These are phyloP conservation scores for Odontocolon sp. DNA, from an alignment of 2,888 invertebrate genomes.

Conservation along the genomic window DNA sequence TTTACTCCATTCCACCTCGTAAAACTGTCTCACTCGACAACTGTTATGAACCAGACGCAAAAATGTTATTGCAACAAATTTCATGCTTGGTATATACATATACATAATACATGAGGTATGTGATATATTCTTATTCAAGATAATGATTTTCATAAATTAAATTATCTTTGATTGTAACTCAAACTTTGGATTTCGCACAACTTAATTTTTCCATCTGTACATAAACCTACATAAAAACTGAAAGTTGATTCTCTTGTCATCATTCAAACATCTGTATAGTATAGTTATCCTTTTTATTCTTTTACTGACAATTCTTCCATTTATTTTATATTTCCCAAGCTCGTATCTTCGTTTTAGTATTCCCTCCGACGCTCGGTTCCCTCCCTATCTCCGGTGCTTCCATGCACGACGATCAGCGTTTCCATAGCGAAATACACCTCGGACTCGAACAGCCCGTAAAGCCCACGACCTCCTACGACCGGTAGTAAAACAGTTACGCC, in stretches of 20 bases:
- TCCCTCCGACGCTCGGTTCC: background rate
- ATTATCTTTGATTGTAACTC: too few species aligned
- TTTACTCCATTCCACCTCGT: background rate
- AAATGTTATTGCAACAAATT: too few species aligned
- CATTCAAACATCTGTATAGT: background rate
- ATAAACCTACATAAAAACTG: too few species aligned
- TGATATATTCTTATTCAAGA: too few species aligned
- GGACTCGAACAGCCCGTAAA: constrained; percentile 41
- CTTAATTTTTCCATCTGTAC: too few species aligned
- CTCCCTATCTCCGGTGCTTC: background rate
- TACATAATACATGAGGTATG: too few species aligned
- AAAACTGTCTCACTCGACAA: background rate
- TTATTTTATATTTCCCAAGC: constrained; percentile 5
- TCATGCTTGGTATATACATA: too few species aligned
- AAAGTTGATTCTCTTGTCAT: background rate
- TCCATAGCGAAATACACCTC: background rate
- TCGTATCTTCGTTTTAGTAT: background rate
- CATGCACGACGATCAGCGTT: constrained; percentile 19
- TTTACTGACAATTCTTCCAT: background rate
- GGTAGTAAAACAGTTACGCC: constrained; percentile 53
- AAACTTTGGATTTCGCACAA: too few species aligned
- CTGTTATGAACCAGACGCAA: background rate
- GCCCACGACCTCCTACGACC: constrained; percentile 39
- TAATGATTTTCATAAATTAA: too few species aligned
- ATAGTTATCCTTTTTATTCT: background rate